These are phyloP conservation scores for Nematostella vectensis DNA, from an alignment of 92 coral and sea anemone genomes.

Conservation along the genomic window DNA sequence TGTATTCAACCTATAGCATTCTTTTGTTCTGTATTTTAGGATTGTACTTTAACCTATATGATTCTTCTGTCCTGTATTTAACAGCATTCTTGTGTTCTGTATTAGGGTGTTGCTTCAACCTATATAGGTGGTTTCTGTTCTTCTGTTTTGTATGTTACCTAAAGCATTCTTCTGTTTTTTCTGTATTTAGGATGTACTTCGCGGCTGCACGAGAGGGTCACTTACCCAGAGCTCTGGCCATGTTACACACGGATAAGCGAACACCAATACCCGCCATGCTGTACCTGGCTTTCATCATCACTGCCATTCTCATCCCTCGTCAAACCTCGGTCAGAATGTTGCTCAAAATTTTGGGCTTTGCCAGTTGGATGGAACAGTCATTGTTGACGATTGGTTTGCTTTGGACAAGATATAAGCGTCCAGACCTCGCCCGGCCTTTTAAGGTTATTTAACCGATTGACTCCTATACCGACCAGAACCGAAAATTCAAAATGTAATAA, in stretches of 20 bases:
- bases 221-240: conserved; percentile 42
- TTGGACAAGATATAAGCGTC: conserved; percentile 40
- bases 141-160: no score
- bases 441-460: no score
- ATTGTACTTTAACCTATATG: no score
- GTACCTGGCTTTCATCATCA: conserved; percentile 27
- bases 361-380: conserved; percentile 47
- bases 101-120: no score
- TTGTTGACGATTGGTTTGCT: conserved; percentile 40
- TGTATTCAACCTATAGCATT: no score
- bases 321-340: conserved; percentile 33
- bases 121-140: no score
- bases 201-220: conserved; percentile 58
- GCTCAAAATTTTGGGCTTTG: conserved; percentile 40
- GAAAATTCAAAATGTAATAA: no score
- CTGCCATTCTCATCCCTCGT: conserved; percentile 46
- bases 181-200: conserved; percentile 25
- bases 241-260: conserved; percentile 37
- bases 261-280: conserved; percentile 40
- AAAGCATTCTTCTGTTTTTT: no score
- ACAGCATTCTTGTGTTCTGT: no score
- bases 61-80: no score
- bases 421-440: conserved; percentile 29
- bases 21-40: no score
- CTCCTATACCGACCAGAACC: not conserved